A percentile compares a stretch with the other conserved stretches of the same genome.
phyloP scores from a whole-genome alignment of 2,888 invertebrate genomes.

The Scaptomyza cyrtandrae region DNA sequence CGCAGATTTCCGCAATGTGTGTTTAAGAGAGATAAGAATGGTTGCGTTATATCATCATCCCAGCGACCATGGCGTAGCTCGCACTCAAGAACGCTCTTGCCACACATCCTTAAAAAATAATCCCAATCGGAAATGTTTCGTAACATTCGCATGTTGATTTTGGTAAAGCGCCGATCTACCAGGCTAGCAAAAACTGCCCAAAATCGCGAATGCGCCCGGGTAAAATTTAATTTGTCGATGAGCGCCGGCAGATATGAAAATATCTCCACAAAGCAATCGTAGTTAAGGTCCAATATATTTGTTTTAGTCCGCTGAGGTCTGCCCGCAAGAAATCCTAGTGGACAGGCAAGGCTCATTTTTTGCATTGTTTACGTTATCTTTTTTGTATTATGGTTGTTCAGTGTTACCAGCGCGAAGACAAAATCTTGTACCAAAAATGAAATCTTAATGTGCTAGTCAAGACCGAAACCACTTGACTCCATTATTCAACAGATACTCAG shows the following conservation, averaged over 20 bases:
- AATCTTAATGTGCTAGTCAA: background rate
- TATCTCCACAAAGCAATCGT: conserved; percentile 62
- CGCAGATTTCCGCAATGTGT: conserved; percentile 44
- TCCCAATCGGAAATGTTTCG: conserved; percentile 52
- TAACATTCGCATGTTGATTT: conserved; percentile 58
- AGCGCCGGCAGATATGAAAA: conserved; percentile 46
- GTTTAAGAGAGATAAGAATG: conserved; percentile 50
- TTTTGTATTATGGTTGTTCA: conserved; percentile 6
- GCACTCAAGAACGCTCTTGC: conserved; percentile 48
- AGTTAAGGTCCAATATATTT: conserved; percentile 59
- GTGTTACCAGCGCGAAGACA: conserved; percentile 19
- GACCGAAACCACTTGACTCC: background rate
- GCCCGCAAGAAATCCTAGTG: conserved; percentile 51
- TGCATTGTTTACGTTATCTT: conserved; percentile 50
- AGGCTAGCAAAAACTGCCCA: conserved; percentile 38
- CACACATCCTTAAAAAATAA: conserved; percentile 50
- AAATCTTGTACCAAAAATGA: background rate
- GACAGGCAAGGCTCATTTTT: conserved; percentile 53
- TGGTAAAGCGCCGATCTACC: conserved; percentile 32
- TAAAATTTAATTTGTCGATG: conserved; percentile 60
- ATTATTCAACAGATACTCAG: background rate
- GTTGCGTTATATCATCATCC: conserved; percentile 51
- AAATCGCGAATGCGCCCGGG: conserved; percentile 49
- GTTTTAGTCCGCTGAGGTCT: conserved; percentile 27
- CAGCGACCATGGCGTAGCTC: conserved; percentile 59